phyloP scores from a whole-genome alignment of 2,797 vertebrate genomes.

The Scarus forsteni region DNA sequence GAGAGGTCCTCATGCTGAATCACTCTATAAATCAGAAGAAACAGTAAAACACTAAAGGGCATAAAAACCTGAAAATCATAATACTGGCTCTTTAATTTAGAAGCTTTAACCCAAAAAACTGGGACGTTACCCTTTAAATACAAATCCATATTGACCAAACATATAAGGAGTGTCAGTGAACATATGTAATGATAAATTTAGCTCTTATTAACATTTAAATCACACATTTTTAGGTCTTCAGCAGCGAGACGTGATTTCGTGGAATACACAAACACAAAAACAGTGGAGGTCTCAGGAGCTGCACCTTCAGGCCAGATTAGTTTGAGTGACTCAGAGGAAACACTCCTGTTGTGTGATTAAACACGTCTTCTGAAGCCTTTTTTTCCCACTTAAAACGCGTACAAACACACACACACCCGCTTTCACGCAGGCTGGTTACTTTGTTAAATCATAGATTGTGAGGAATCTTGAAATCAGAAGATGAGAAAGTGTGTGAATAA shows the following conservation, averaged over 20 bases:
- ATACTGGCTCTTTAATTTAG: too few relatives aligned
- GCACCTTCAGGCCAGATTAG: slow-evolving; percentile 72
- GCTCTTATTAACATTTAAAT: too few relatives aligned
- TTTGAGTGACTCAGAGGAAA: slow-evolving; percentile 67
- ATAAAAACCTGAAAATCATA: too few relatives aligned
- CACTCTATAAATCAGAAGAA: too few relatives aligned
- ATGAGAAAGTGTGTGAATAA: slow-evolving; percentile 34
- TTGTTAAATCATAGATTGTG: slow-evolving; percentile 32
- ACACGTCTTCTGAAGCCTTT: slow-evolving; percentile 46
- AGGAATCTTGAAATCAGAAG: slow-evolving; percentile 27
- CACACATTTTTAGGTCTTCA: not conserved
- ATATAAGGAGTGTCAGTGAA: too few relatives aligned
- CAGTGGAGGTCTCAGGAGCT: slow-evolving; percentile 50
- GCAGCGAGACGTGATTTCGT: slow-evolving; percentile 10
- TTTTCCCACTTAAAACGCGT: slow-evolving; percentile 31
- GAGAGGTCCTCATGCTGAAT: too few relatives aligned
- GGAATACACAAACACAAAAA: slow-evolving; percentile 10
- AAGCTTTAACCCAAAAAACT: too few relatives aligned
- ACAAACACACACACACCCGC: not conserved
- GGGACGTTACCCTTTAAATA: too few relatives aligned
- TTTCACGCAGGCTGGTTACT: slow-evolving; percentile 8
- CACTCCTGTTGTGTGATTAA: slow-evolving; percentile 69
- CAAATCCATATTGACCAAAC: too few relatives aligned
- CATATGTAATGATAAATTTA: too few relatives aligned
- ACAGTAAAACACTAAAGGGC: too few relatives aligned